Evolutionary conservation across 2,113 vertebrate species (phyloP).

Genomic region (Psittacara wagleri): DNA sequence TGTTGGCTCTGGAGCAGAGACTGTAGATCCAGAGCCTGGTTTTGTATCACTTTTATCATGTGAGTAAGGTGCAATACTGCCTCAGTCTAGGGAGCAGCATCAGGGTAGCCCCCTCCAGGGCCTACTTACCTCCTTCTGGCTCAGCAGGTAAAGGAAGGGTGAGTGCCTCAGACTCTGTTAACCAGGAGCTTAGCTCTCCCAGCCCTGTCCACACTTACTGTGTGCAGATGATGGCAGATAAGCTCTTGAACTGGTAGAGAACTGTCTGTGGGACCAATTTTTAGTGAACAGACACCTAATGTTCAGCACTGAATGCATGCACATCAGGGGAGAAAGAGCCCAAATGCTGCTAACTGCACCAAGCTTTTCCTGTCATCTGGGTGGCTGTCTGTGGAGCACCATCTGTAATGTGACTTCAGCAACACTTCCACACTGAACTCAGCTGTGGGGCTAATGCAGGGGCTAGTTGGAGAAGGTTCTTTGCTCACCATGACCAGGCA

Average conservation of each 20-base stretch:
- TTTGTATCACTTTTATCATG: accelerated
- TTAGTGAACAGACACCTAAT: slow-evolving; percentile 38
- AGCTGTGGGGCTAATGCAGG: background rate
- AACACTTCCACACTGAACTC: background rate
- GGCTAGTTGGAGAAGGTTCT: background rate
- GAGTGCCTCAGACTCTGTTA: accelerated
- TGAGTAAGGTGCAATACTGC: background rate
- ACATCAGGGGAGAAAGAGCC: background rate
- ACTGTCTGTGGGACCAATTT: too few relatives aligned
- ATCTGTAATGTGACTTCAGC: background rate
- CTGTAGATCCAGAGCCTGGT: background rate
- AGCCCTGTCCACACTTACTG: background rate
- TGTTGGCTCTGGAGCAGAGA: background rate
- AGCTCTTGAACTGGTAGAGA: background rate
- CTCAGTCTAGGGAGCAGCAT: background rate
- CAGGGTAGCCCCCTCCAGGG: background rate
- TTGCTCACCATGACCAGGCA: background rate
- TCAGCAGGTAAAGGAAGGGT: accelerated
- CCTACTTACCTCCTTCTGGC: background rate
- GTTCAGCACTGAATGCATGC: background rate
- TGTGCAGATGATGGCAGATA: background rate
- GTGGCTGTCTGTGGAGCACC: background rate
- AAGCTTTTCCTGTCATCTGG: background rate
- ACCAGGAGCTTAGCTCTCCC: accelerated
- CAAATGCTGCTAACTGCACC: background rate